Percentiles rank a stretch among this genome's conserved stretches.
Conservation (phyloP, 2,113 vertebrate species). For the Emydocephalus ijimae region DNA sequence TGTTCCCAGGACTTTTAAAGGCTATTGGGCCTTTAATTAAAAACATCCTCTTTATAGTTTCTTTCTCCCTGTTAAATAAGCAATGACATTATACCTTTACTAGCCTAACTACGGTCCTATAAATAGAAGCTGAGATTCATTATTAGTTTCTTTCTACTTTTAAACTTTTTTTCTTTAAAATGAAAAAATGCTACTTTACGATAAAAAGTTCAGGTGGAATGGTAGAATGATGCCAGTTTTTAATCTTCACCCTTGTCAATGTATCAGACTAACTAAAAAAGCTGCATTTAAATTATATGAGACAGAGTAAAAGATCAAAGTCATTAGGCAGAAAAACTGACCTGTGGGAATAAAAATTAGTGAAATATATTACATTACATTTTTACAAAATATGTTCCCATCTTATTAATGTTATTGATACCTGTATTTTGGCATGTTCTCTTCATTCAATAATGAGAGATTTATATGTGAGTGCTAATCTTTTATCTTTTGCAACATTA, state of each 20-base stretch:
- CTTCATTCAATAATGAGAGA: slow-evolving; percentile 39
- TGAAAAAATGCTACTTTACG: neutral
- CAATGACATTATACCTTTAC: neutral
- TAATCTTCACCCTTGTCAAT: neutral
- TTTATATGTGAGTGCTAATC: slow-evolving; percentile 9
- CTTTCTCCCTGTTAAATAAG: neutral
- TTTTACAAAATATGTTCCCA: neutral
- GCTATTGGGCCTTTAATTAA: neutral
- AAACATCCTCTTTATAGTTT: neutral
- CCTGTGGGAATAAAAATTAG: neutral
- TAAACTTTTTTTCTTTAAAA: neutral
- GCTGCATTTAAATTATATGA: neutral
- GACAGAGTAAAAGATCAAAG: neutral
- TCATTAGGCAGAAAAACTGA: neutral
- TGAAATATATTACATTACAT: neutral
- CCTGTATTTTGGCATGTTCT: neutral
- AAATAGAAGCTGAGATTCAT: neutral
- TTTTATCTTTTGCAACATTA: slow-evolving; percentile 37
- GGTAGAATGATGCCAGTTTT: neutral
- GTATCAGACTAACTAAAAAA: neutral
- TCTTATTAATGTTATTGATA: neutral
- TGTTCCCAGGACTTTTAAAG: neutral
- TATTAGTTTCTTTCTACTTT: neutral
- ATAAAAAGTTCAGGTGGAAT: neutral
- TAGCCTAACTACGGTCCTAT: neutral